phyloP scores from a whole-genome alignment of 2,113 vertebrate genomes.

The Saguinus imperator region DNA sequence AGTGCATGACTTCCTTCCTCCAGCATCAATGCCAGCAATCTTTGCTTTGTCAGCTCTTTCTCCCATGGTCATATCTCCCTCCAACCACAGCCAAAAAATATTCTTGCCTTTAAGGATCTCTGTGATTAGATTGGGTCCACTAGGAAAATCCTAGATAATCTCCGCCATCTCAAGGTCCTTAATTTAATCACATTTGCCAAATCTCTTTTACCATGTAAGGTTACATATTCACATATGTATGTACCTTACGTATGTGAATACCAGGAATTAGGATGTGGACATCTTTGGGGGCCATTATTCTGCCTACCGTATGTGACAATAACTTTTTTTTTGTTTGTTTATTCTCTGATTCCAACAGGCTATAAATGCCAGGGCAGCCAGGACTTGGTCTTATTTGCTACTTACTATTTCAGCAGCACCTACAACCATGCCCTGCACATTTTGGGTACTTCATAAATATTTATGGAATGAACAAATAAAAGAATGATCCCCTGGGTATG shows the following conservation, averaged over 20 bases:
- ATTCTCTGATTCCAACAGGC: neutral
- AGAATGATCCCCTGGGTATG: neutral
- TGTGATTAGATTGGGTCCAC: neutral
- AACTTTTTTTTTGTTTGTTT: slow-evolving; percentile 12
- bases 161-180: neutral
- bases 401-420: neutral
- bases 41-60: neutral
- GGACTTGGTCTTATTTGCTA: neutral
- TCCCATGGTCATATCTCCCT: neutral
- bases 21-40: neutral
- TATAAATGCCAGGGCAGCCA: neutral
- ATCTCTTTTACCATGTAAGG: neutral
- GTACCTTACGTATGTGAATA: neutral
- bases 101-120: neutral
- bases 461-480: neutral
- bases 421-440: neutral
- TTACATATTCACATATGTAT: neutral
- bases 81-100: neutral
- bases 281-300: neutral
- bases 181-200: neutral
- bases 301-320: neutral
- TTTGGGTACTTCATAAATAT: neutral
- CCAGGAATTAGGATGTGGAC: neutral
- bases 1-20: neutral
- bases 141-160: neutral